Percentiles rank a stretch among this genome's conserved stretches.
These are phyloP conservation scores for Nyctibius bracteatus DNA, from an alignment of 2,113 vertebrate species.

Conservation along the genomic window DNA sequence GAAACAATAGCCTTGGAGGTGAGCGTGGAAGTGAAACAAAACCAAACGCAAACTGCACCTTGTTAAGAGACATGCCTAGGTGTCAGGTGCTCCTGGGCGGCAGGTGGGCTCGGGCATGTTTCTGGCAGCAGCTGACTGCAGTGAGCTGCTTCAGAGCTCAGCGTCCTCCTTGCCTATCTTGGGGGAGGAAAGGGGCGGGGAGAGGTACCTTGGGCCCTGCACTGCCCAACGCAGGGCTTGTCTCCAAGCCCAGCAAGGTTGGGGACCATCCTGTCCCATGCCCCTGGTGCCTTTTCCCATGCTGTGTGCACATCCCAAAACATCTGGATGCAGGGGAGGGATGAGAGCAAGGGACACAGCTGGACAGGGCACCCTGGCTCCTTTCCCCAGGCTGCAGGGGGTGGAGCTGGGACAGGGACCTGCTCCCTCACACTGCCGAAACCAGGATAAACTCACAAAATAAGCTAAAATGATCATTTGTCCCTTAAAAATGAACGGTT, in stretches of 20 bases:
- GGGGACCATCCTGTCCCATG: fast-evolving
- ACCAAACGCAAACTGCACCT: neutral
- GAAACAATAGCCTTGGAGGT: fast-evolving
- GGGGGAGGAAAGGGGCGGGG: neutral
- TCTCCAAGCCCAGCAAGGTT: neutral
- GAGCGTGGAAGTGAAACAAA: neutral
- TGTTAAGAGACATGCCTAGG: fast-evolving
- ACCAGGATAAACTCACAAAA: neutral
- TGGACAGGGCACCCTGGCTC: neutral
- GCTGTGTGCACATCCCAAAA: neutral
- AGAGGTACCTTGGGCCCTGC: too few relatives aligned
- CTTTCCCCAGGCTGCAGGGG: neutral
- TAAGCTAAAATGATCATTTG: neutral
- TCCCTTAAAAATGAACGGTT: neutral
- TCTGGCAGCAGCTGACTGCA: neutral
- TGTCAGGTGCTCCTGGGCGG: neutral
- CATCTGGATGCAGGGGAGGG: neutral
- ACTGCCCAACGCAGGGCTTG: neutral
- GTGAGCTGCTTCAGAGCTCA: neutral
- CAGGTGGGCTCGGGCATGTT: fast-evolving
- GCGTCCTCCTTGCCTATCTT: neutral
- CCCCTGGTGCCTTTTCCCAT: neutral
- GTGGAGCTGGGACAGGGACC: neutral
- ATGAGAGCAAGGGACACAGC: neutral
- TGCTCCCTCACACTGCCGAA: neutral